Conservation (phyloP, 2,113 vertebrate species). For the Galemys pyrenaicus region DNA sequence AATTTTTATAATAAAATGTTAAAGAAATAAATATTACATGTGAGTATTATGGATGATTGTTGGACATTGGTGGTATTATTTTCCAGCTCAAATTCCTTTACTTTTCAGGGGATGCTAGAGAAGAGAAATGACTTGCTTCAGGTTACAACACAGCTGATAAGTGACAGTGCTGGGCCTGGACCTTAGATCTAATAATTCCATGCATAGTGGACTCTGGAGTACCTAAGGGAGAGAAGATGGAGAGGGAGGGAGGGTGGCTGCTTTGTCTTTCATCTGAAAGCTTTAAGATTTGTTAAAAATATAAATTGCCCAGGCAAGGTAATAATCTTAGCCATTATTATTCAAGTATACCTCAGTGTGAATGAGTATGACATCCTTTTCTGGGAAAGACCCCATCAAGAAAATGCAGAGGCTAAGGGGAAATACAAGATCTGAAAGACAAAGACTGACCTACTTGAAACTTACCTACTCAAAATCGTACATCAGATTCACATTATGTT, state of each 20-base stretch:
- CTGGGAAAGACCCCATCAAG: background rate
- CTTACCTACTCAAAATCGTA: background rate
- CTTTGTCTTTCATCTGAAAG: background rate
- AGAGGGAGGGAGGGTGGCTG: background rate
- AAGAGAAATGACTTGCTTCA: background rate
- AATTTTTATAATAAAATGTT: background rate
- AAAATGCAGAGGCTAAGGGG: background rate
- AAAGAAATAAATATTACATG: background rate
- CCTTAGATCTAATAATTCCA: background rate
- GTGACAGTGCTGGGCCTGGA: background rate
- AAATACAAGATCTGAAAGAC: background rate
- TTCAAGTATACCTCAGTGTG: background rate
- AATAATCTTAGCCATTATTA: background rate
- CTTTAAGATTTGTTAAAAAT: background rate
- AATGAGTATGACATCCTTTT: background rate
- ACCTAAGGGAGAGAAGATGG: accelerated
- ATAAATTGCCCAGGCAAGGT: too few relatives aligned
- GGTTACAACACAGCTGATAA: too few relatives aligned
- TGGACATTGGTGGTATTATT: background rate
- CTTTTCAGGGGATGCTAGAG: background rate
- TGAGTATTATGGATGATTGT: background rate
- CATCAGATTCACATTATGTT: background rate
- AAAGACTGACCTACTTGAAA: too few relatives aligned
- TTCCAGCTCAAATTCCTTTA: background rate
- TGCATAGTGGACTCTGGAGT: background rate